Percentiles rank a stretch among this genome's conserved stretches.
Evolutionary conservation across 37 sponge, comb jelly and placozoan genomes (phyloP).

Genomic region (Lycopodina hypogea): DNA sequence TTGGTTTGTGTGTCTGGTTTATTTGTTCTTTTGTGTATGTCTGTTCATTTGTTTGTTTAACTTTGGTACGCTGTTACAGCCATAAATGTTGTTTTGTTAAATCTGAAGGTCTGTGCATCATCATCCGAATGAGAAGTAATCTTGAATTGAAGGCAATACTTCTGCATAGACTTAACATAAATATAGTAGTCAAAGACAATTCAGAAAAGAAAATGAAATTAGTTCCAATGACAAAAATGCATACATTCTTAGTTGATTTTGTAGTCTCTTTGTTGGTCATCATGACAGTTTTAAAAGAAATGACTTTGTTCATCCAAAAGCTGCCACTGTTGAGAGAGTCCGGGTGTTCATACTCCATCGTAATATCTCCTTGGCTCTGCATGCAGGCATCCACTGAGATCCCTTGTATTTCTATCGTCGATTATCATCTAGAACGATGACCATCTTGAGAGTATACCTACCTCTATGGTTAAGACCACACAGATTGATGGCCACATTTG

Average conservation of each 20-base stretch:
- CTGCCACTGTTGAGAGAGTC: constrained; percentile 68
- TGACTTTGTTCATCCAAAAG: constrained; percentile 59
- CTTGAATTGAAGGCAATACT: too few species aligned
- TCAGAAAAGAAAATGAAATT: too few species aligned
- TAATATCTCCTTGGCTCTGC: constrained; percentile 59
- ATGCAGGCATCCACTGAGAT: constrained; percentile 73
- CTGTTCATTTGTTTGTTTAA: too few species aligned
- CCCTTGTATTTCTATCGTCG: constrained; percentile 77
- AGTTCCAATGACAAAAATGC: too few species aligned
- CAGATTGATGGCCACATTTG: constrained; percentile 53
- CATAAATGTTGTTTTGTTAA: constrained; percentile 71
- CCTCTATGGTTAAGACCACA: constrained; percentile 61
- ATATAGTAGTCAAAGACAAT: not conserved
- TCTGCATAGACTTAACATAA: too few species aligned
- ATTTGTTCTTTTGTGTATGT: too few species aligned
- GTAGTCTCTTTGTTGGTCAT: constrained; percentile 75
- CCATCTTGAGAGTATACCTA: constrained; percentile 53
- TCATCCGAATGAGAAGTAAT: constrained; percentile 27
- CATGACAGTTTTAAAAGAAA: constrained; percentile 70
- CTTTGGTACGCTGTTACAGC: constrained; percentile 89
- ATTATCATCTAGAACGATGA: constrained; percentile 69
- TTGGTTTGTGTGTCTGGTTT: too few species aligned
- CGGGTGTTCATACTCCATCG: constrained; percentile 58
- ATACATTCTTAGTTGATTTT: too few species aligned
- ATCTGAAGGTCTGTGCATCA: constrained; percentile 21